Evolutionary conservation across 2,888 invertebrate species (phyloP), one percentile per base, ranked within the genome.

Genomic region (Scaptomyza reducta): DNA sequence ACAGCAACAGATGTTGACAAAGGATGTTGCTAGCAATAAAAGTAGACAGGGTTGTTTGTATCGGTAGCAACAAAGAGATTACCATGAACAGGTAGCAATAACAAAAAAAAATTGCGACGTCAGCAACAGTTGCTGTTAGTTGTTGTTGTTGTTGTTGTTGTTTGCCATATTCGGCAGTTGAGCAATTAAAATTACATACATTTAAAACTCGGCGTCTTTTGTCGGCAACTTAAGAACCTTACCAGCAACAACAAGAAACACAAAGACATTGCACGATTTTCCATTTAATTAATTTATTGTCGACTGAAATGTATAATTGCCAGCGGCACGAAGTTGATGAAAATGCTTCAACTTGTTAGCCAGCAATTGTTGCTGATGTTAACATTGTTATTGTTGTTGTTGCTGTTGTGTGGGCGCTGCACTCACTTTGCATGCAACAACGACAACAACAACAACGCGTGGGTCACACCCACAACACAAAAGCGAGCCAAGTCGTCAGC

Each of bases 201-300:
- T 79, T 88, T 79, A 79, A 83, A 69, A 63, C 87, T 70, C 87
- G 77, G 70, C 71, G 46, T 58, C 86, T 75, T 87, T 83, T 87
- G 83, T 85, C 88, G 83, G 82, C 54, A 47, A 69, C 60, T 63
- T 78, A 79, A 77, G 74, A 74, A 63, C 73, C 42, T 41, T 18
- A 46, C 44, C 40, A 59, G 22, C 35, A 42, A 6, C 42, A 56
- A 46, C 56, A 41, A 25, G 44, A 49, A 57, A 31, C 64, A 66
- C 61, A 62, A 56, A 56, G 79, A 73, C 72, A 69, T 68, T 70
- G 70, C 88, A 88, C 84, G 83, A 84, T 83, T 84, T 86, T 83
- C 77, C 80, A 74, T 88, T 83, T 87, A 83, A 83, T 83, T 88
- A 88, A 83, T 83, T 83, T 88, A 88, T 86, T 79, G 73, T 63